A percentile compares a stretch with the other conserved stretches of the same genome.
Evolutionary conservation across 2,113 vertebrate genomes (phyloP).

Genomic region (Eolophus roseicapilla): DNA sequence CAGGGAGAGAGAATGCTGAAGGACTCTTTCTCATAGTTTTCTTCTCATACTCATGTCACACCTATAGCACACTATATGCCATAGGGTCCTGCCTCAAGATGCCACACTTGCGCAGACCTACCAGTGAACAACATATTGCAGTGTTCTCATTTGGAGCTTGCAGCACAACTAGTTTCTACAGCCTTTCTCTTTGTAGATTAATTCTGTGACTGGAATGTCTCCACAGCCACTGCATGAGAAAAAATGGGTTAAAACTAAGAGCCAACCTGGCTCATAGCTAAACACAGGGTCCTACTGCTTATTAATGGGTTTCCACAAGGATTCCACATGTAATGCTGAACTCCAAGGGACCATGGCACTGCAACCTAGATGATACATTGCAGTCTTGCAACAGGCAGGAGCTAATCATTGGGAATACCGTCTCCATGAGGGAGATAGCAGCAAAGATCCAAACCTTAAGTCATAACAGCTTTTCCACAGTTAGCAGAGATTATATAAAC

Average conservation of each 20-base stretch:
- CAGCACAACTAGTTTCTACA: not conserved
- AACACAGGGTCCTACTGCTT: not conserved
- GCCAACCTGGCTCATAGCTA: not conserved
- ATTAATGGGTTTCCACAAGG: not conserved
- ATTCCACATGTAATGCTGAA: not conserved
- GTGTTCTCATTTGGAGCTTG: not conserved
- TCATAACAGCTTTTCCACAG: not conserved
- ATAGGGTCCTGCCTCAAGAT: not conserved
- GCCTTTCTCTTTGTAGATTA: not conserved
- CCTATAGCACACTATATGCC: rapidly evolving
- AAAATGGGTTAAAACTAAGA: not conserved
- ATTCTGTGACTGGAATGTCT: not conserved
- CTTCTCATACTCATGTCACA: not conserved
- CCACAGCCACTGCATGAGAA: not conserved
- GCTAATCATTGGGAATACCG: not conserved
- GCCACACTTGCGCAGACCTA: not conserved
- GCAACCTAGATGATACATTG: not conserved
- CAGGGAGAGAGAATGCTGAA: not conserved
- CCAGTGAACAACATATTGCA: not conserved
- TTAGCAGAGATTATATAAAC: not conserved
- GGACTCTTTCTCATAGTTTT: not conserved
- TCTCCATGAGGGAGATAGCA: not conserved
- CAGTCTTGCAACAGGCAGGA: not conserved
- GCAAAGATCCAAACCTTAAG: not conserved
- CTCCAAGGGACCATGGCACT: not conserved